Evolutionary conservation across 1,140 invertebrate genomes (phyloP), one percentile per base, ranked within the genome.

Genomic region (Ruditapes philippinarum): DNA sequence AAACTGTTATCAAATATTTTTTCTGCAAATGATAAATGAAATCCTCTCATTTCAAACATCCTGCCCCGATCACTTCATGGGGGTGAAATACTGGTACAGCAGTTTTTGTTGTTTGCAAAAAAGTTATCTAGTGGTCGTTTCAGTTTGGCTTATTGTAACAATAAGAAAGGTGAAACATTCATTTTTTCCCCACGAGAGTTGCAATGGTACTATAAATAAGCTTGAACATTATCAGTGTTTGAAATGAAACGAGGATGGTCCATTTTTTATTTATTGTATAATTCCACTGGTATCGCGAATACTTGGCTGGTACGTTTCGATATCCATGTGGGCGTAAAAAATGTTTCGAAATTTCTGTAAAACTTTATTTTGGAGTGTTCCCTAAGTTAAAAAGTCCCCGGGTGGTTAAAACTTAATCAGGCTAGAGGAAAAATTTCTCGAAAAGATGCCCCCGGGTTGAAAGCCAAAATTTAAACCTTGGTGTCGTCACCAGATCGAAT

Each of bases 21-120:
- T 62, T 81, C 79, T 36, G 54, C 57, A 28, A 81, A 31, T 28
- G 49, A 57, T n/a, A 12, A 33, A 40, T 12, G 79, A 62, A 36
- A 81, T 33, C 40, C 79, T 14, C 79, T n/a, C 79, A 81, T 42
- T 81, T 57, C 17, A 60, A 1, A 36, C 25, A 22, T 11, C 25
- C 19, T 22, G 19, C n/a, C 22, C 19, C 51, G 31, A 54, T 81
- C 33, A 40, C 33, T 4, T n/a, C n/a, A n/a, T n/a, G n/a, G n/a
- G 57, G n/a, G 40, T 81, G 79, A 5, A 54, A 25, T 38, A n/a
- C 36, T 11, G 79, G 79, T 33, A 45, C 33, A 22, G 25, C 0
- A 33, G 62, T 62, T 4, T 22, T 49, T 54, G 3, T 2, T 54
- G 51, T 54, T 54, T 54, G 3, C 19, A n/a, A n/a, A 9, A 14